A percentile compares a stretch with the other conserved stretches of the same genome.
These are phyloP conservation scores for Polypedilum pembai DNA, from an alignment of 1,140 invertebrate genomes.

Conservation along the genomic window DNA sequence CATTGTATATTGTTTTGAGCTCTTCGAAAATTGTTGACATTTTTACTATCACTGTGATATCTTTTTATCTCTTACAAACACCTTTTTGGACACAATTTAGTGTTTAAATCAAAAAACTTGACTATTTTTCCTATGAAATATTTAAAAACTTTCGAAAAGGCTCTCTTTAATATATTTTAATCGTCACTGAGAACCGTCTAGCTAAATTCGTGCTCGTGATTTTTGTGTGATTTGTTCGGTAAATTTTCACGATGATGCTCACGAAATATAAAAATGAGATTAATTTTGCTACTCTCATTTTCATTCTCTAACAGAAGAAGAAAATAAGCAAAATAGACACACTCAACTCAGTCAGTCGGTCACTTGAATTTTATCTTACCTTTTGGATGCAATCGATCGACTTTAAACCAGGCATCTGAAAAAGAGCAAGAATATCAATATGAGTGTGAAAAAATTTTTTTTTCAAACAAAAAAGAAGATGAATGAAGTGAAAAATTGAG, in stretches of 20 bases:
- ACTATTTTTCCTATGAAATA: not conserved
- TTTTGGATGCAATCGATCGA: conserved; percentile 76
- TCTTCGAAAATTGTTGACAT: conserved; percentile 25
- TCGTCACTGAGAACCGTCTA: too few relatives aligned
- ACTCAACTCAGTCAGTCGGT: conserved; percentile 30
- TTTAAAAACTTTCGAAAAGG: not conserved
- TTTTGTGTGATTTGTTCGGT: not conserved
- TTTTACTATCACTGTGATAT: not conserved
- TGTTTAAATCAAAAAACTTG: not conserved
- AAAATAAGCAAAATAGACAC: conserved; percentile 6
- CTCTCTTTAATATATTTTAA: not conserved
- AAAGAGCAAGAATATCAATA: conserved; percentile 40
- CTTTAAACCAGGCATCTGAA: conserved; percentile 86
- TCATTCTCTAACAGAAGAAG: not conserved
- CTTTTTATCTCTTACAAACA: not conserved
- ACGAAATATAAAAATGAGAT: conserved; percentile 23
- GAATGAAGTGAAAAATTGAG: not conserved
- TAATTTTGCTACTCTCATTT: not conserved
- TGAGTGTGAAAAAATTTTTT: conserved; percentile 28
- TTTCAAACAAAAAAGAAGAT: not conserved
- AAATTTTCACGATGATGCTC: not conserved
- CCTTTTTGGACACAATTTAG: not conserved
- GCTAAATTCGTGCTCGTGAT: too few relatives aligned
- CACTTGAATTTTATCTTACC: conserved; percentile 53
- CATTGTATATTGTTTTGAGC: conserved; percentile 20